Evolutionary conservation across 1,140 invertebrate species (phyloP), one percentile per base, ranked within the genome.

Genomic region (Macrobrachium nipponense): DNA sequence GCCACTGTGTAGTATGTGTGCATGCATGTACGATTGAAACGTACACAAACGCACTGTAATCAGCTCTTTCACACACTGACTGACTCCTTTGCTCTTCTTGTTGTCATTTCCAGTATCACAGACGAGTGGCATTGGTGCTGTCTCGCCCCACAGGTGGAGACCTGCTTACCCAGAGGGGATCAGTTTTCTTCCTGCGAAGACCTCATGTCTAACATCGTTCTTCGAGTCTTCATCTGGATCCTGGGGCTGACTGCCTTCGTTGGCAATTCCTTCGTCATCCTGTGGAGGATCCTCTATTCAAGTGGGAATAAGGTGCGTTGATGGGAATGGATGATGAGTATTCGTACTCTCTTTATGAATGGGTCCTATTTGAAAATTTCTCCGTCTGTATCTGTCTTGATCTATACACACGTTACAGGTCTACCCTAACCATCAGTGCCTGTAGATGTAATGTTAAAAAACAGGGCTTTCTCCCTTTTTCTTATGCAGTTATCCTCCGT

Each of bases 231-330:
- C 86, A 94, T 95, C 75, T 95, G 94, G 94, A 91, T 94, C 17
- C 93, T 95, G 91, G 94, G 94, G 10, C 89, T 92, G 10, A 90
- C 94, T n/a, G 94, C 94, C 7, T 92, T 93, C 58, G 90, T 92
- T 51, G 94, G 94, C 59, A 95, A 95, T 90, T 82, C 93, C 5
- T 89, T 94, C 23, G 94, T 95, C 62, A 92, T 95, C 70, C 89
- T 93, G 5, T 94, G 94, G 89, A 91, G 94, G 76, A 90, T 92
- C 2, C 5, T 82, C 2, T 82, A 87, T 61, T 81, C 80, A 14
- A 82, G 86, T 12, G 80, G 86, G 5, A 87, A 80, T n/a, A 87
- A 87, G 80, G 73, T 85, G 36, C 27, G 61, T 62, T 23, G 0
- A 20, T 15, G 14, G 3, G 17, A 18, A 6, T 23, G 27, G 14